These are phyloP conservation scores for Echeneis naucrates DNA, from an alignment of 2,797 vertebrate species.

Conservation along the genomic window DNA sequence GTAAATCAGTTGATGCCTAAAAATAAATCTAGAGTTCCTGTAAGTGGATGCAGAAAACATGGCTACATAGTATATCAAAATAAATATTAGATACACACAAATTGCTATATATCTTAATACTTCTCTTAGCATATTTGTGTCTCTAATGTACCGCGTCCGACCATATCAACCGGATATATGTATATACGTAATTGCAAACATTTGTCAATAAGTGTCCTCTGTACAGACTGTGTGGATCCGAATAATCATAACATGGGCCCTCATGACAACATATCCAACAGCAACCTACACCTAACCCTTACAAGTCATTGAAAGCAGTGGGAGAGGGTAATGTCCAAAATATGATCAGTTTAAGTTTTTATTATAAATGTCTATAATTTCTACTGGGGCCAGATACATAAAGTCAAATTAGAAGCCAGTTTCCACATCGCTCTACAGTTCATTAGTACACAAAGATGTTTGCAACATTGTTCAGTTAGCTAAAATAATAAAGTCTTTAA, in stretches of 20 bases:
- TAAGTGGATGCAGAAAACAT: background rate
- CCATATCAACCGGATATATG: background rate
- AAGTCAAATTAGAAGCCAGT: background rate
- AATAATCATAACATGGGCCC: background rate
- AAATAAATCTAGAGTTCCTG: background rate
- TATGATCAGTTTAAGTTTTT: background rate
- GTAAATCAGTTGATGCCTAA: background rate
- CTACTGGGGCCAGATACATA: background rate
- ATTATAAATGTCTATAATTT: slow-evolving; percentile 3
- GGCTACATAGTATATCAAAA: slow-evolving; percentile 1
- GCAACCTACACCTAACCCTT: background rate
- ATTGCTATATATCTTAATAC: background rate
- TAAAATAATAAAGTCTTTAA: background rate
- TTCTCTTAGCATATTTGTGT: background rate
- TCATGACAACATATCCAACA: background rate
- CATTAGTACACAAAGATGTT: slow-evolving; percentile 16
- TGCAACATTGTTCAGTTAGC: too few relatives aligned
- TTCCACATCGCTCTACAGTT: slow-evolving; percentile 26
- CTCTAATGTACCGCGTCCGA: background rate
- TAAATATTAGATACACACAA: background rate
- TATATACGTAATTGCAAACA: background rate
- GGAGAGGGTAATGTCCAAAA: background rate
- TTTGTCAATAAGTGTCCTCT: background rate
- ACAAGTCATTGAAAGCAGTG: background rate
- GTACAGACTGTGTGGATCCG: background rate